A percentile compares a stretch with the other conserved stretches of the same genome.
These are phyloP conservation scores for Threskiornis aethiopicus DNA, from an alignment of 2,797 vertebrate genomes.

Conservation along the genomic window DNA sequence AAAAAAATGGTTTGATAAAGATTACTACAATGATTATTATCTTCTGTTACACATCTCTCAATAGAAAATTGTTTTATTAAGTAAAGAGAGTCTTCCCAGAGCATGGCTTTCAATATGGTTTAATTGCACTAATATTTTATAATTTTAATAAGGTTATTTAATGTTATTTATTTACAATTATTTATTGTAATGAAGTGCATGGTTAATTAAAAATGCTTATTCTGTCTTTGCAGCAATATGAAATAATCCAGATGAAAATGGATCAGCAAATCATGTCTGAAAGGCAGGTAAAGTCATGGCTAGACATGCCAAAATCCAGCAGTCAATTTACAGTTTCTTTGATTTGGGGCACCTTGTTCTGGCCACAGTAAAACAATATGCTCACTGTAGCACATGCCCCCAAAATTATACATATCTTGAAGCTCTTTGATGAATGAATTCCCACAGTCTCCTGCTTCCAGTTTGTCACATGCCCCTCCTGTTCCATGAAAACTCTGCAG, in stretches of 20 bases:
- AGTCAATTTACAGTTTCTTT: not conserved
- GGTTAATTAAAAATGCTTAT: not conserved
- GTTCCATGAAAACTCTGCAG: not conserved
- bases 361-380: not conserved
- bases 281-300: not conserved
- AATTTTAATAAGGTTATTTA: not conserved
- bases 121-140: not conserved
- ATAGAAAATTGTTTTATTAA: not conserved
- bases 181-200: not conserved
- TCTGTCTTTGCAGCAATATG: not conserved
- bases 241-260: not conserved
- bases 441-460: not conserved
- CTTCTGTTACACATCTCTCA: not conserved
- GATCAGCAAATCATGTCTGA: not conserved
- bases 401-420: not conserved
- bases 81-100: not conserved
- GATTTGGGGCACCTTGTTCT: not conserved
- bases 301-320: not conserved
- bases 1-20: not conserved
- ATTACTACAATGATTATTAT: not conserved
- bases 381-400: not conserved
- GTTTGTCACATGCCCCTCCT: not conserved
- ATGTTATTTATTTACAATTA: not conserved
- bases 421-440: not conserved
- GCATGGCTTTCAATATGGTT: not conserved